phyloP scores from a whole-genome alignment of 2,888 invertebrate species.

The Psylliodes chrysocephalus region DNA sequence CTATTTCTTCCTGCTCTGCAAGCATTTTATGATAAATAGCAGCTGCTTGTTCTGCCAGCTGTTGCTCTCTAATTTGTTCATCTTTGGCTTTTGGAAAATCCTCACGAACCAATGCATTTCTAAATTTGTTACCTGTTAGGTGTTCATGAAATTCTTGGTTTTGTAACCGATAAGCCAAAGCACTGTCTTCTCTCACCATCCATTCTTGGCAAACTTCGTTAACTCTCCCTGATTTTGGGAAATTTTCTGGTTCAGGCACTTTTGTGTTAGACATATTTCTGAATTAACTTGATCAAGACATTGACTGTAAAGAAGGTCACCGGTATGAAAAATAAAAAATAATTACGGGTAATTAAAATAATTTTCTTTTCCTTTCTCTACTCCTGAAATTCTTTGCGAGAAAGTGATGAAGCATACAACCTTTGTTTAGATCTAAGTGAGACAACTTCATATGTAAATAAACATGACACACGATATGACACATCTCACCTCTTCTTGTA shows the following conservation, averaged over 20 bases:
- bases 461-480: conserved; percentile 27
- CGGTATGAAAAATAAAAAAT: conserved; percentile 33
- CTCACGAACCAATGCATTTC: conserved; percentile 80
- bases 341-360: conserved; percentile 39
- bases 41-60: conserved; percentile 72
- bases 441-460: conserved; percentile 37
- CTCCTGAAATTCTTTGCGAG: conserved; percentile 39
- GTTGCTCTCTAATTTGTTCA: conserved; percentile 77
- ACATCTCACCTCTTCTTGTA: conserved; percentile 1
- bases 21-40: conserved; percentile 69
- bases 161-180: conserved; percentile 82
- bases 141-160: conserved; percentile 85
- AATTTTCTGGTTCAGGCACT: conserved; percentile 63
- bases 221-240: conserved; percentile 75
- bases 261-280: conserved; percentile 51
- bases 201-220: conserved; percentile 84
- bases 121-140: conserved; percentile 76
- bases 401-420: conserved; percentile 33
- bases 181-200: conserved; percentile 86
- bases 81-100: conserved; percentile 81
- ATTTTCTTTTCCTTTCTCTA: conserved; percentile 40
- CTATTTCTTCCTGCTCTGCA: conserved; percentile 77
- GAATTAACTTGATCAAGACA: conserved; percentile 27
- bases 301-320: conserved; percentile 41
- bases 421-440: conserved; percentile 32